A percentile compares a stretch with the other conserved stretches of the same genome.
phyloP scores from a whole-genome alignment of 2,113 vertebrate genomes.

The Ia io region DNA sequence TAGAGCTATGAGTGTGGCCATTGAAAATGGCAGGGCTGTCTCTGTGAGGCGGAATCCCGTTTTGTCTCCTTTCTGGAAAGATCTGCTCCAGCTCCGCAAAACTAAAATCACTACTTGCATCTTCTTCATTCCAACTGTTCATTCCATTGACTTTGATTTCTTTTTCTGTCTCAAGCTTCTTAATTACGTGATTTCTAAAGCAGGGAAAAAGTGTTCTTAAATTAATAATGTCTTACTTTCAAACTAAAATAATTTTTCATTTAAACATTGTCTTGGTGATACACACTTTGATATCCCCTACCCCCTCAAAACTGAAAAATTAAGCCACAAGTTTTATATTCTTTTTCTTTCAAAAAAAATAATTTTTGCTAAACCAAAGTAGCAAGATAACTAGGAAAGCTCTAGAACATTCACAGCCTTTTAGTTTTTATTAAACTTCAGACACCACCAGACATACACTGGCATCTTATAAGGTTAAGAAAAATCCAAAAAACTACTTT shows the following conservation, averaged over 20 bases:
- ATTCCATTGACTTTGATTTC: constrained; percentile 85
- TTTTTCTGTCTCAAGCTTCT: constrained; percentile 80
- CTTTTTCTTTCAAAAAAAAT: background rate
- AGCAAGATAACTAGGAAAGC: constrained; percentile 37
- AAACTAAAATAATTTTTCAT: constrained; percentile 12
- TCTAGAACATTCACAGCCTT: background rate
- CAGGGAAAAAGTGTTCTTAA: constrained; percentile 68
- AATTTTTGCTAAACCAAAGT: constrained; percentile 24
- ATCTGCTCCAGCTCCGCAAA: constrained; percentile 78
- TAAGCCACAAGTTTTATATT: background rate
- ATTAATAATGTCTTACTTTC: constrained; percentile 32
- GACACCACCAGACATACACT: background rate
- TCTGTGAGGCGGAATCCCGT: constrained; percentile 78
- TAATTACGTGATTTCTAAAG: constrained; percentile 89
- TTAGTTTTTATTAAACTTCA: background rate
- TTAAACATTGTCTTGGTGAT: background rate
- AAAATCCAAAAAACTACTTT: background rate
- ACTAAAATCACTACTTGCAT: constrained; percentile 67
- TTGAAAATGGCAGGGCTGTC: constrained; percentile 85
- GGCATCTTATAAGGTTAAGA: background rate
- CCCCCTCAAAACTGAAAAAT: background rate
- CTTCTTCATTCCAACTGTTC: constrained; percentile 82
- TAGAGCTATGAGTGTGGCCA: constrained; percentile 86
- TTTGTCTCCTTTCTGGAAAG: constrained; percentile 75
- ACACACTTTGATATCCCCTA: background rate